These are phyloP conservation scores for Zygothrica quintamaculata DNA, from an alignment of 2,888 invertebrate species.

Conservation along the genomic window DNA sequence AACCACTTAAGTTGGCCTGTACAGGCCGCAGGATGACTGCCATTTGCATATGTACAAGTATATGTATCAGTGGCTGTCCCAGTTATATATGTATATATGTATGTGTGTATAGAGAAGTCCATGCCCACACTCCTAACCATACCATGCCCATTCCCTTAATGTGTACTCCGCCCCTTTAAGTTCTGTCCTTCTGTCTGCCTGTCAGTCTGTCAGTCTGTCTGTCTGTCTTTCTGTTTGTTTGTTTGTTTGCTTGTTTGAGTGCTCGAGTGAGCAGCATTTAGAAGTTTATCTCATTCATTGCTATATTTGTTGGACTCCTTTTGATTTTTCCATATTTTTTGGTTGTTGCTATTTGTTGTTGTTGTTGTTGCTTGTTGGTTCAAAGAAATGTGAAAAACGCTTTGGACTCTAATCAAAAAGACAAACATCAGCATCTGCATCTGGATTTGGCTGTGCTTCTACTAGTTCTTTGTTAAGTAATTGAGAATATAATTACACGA, in stretches of 20 bases:
- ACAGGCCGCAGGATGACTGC: conserved; percentile 68
- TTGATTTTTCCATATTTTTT: conserved; percentile 53
- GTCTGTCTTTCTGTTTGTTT: conserved; percentile 29
- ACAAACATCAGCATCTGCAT: conserved; percentile 33
- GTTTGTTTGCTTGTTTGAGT: conserved; percentile 46
- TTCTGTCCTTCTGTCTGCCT: conserved; percentile 3
- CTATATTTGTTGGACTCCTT: conserved; percentile 69
- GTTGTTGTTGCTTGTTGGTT: not conserved
- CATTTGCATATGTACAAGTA: conserved; percentile 75
- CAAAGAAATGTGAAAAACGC: conserved; percentile 3
- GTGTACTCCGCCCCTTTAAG: conserved; percentile 26
- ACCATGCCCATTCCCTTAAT: conserved; percentile 1
- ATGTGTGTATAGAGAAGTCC: too few relatives aligned
- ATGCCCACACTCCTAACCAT: too few relatives aligned
- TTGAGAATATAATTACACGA: conserved; percentile 84
- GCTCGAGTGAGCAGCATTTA: conserved; percentile 72
- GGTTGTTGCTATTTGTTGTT: too few relatives aligned
- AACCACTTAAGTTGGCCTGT: conserved; percentile 77
- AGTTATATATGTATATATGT: too few relatives aligned
- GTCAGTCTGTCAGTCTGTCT: conserved; percentile 2
- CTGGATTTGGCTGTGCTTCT: conserved; percentile 48
- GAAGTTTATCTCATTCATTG: conserved; percentile 76
- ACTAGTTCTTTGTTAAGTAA: conserved; percentile 66
- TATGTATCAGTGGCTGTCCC: conserved; percentile 9
- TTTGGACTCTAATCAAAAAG: conserved; percentile 37